Evolutionary conservation across 2,888 invertebrate species (phyloP).

Genomic region (Cerceris ruficornis): DNA sequence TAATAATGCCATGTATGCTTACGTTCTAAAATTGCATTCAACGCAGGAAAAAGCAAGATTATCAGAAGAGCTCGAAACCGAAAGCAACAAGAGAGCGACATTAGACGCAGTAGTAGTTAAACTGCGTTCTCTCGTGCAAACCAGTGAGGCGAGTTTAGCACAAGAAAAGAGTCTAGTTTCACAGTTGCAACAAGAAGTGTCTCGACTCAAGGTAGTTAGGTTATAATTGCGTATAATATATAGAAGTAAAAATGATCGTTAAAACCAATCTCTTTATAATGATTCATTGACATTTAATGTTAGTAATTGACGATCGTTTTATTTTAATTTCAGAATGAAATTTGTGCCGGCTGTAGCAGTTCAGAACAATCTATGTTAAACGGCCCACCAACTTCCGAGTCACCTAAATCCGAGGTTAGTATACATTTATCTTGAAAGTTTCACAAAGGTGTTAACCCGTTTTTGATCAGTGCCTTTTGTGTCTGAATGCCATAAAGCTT

Average conservation of each 20-base stretch:
- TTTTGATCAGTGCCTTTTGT: slow-evolving; percentile 58
- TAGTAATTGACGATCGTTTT: neutral
- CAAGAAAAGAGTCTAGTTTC: slow-evolving; percentile 69
- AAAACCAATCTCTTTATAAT: neutral
- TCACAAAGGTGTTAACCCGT: slow-evolving; percentile 31
- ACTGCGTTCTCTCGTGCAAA: slow-evolving; percentile 70
- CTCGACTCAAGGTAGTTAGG: slow-evolving; percentile 72
- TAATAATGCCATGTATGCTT: no score
- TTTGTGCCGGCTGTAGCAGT: slow-evolving; percentile 71
- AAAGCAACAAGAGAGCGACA: slow-evolving; percentile 67
- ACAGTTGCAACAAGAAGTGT: slow-evolving; percentile 73
- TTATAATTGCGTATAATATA: neutral
- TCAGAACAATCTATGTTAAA: slow-evolving; percentile 75
- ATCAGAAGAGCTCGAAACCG: slow-evolving; percentile 81
- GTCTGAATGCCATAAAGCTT: slow-evolving; percentile 45
- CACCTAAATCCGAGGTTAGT: slow-evolving; percentile 79
- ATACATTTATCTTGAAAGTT: slow-evolving; percentile 46
- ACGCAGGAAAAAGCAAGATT: slow-evolving; percentile 83
- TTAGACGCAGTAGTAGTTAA: slow-evolving; percentile 71
- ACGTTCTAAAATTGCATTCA: slow-evolving; percentile 24
- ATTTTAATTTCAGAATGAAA: slow-evolving; percentile 65
- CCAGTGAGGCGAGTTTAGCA: slow-evolving; percentile 66
- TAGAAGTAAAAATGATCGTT: neutral
- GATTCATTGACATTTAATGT: neutral
- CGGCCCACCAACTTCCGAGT: slow-evolving; percentile 76